Evolutionary conservation across 1,140 invertebrate species (phyloP).

Genomic region (Drosophila paulistorum): DNA sequence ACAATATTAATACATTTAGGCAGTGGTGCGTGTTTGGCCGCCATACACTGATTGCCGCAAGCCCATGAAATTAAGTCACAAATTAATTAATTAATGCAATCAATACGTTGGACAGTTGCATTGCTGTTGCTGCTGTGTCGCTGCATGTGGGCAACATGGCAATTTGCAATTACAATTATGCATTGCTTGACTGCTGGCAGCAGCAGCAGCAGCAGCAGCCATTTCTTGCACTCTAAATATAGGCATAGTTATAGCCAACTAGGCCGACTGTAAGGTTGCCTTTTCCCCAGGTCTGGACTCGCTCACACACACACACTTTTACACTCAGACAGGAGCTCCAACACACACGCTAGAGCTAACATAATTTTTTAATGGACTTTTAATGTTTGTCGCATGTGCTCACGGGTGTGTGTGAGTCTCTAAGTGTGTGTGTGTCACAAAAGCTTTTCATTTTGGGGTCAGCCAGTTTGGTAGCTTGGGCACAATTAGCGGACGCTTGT

Average conservation of each 20-base stretch:
- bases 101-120: conserved; percentile 80
- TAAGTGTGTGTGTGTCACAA: conserved; percentile 34
- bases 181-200: conserved; percentile 48
- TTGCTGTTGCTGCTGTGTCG: conserved; percentile 41
- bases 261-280: conserved; percentile 48
- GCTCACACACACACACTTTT: conserved; percentile 27
- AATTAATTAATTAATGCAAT: conserved; percentile 83
- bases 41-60: conserved; percentile 73
- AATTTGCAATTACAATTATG: conserved; percentile 78
- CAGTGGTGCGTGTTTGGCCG: conserved; percentile 60
- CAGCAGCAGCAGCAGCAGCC: conserved; percentile 33
- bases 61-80: conserved; percentile 82
- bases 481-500: conserved; percentile 67
- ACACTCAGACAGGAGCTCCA: conserved; percentile 60
- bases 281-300: conserved; percentile 35
- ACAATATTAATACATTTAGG: conserved; percentile 77
- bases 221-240: conserved; percentile 70
- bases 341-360: conserved; percentile 53
- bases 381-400: conserved; percentile 72
- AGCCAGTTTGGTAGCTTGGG: conserved; percentile 44
- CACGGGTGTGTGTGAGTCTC: conserved; percentile 18
- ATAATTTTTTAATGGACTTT: conserved; percentile 80
- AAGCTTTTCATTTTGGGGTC: conserved; percentile 56
- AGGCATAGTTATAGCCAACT: conserved; percentile 29
- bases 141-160: conserved; percentile 57